These are phyloP conservation scores for Hydrophis major DNA, from an alignment of 2,797 vertebrate species.

Conservation along the genomic window DNA sequence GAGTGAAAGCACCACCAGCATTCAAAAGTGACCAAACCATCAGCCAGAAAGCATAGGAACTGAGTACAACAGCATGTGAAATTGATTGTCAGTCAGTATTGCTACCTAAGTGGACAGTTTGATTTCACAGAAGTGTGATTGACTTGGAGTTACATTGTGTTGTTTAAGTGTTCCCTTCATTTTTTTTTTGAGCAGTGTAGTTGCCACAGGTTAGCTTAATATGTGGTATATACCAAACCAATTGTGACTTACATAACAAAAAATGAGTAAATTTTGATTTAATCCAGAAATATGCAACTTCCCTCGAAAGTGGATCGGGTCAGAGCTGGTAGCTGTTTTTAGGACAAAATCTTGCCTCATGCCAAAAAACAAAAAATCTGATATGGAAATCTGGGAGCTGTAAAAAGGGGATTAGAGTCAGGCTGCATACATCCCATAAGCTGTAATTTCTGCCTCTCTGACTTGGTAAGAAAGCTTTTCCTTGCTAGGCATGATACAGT, in stretches of 20 bases:
- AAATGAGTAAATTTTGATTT: not conserved
- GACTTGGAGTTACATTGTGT: too few species aligned
- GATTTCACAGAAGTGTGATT: too few species aligned
- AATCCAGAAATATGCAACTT: not conserved
- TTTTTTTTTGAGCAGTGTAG: not conserved
- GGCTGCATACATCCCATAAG: not conserved
- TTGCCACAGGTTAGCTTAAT: not conserved
- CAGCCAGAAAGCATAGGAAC: too few species aligned
- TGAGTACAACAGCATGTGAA: too few species aligned
- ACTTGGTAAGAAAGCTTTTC: not conserved
- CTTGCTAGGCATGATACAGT: not conserved
- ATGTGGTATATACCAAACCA: not conserved
- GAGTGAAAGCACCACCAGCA: too few species aligned
- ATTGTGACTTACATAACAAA: not conserved
- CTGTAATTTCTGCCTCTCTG: not conserved
- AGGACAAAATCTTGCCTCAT: not conserved
- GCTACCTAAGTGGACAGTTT: too few species aligned
- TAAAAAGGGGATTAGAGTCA: not conserved
- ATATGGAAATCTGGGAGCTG: not conserved
- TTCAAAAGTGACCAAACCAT: too few species aligned
- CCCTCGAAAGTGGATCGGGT: not conserved
- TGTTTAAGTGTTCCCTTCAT: too few species aligned
- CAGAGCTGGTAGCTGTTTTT: not conserved
- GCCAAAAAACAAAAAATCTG: not conserved
- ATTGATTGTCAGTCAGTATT: too few species aligned